Base-by-base conservation (phyloP, 2,888 invertebrate genomes). In the Rhynchonema sp. region DNA sequence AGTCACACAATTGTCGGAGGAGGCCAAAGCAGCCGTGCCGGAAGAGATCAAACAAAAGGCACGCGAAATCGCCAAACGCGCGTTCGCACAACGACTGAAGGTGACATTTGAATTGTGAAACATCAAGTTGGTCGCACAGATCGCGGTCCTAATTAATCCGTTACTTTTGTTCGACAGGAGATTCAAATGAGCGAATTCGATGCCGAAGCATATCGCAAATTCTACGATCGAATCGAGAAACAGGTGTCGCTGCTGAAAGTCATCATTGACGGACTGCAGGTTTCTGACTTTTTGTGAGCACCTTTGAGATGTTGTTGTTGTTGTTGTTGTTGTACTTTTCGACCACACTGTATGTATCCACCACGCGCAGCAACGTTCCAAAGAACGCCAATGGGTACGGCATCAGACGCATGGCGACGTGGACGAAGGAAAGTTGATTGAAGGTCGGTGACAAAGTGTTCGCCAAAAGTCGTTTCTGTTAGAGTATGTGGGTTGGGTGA, bases 181-280 rank as follows among this genome's bases (percentile, higher is more conserved):
- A 94, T 96, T 63, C 82, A 84, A 69, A 94, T 96, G 94, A 88
- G 87, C 67, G 85, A 86, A 67, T 87, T 86, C 73, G 94, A 96
- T 73, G 89, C 88, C 52, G 81, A 83, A 58, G 73, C 89, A 17
- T 96, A 96, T 72, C 82, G 82, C 2, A 83, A 84, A 71, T 88
- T 87, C 73, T 82, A 84, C 59, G 77, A 80, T 55, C 83, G 85
- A 20, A 74, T 78, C 1, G 65, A 70, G n/a, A 64, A 58, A 25
- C 87, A 90, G 77, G 83, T 88, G n/a, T 83, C 85, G 66, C 84
- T 87, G 0, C 76, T 94, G 38, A 80, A 89, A 59, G 85, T 87
- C 0, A 84, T 96, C 63, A 77, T 96, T 62, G 86, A 80, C 60
- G 80, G 85, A 63, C 76, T 96, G 60, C 90, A 92, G 72, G 77